Base-by-base conservation (phyloP, 2,888 invertebrate genomes). In the Sinohyriopsis cumingii region DNA sequence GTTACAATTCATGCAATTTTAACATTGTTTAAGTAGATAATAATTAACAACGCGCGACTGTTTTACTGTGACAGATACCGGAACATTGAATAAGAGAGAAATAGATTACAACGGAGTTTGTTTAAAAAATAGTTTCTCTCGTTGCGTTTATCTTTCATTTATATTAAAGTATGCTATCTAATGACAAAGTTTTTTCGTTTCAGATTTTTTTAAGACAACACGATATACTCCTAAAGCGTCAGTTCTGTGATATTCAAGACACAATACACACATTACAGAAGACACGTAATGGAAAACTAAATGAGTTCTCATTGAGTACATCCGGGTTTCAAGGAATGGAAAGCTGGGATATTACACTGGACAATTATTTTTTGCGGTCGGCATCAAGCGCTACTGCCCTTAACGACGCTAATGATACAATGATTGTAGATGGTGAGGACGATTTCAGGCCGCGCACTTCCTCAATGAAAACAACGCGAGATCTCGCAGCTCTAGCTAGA, bases 391-490 rank as follows among this genome's bases (percentile, higher is more conserved):
- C 80, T 28, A 82, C 82, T 18, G 65, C 82, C 25, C 72, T 84
- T 22, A 68, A 71, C 20, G 77, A 76, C 55, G 73, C 71, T 20
- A 65, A 77, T 5, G 73, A 75, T 56, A 73, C 74, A 15, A 74
- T 75, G 24, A 71, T 70, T 18, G 75, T 73, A 45, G 77, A 78
- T 53, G 77, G 76, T 4, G 76, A 77, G 3, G 62, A 66, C 19
- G 66, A 67, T 53, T 83, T 79, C 64, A 73, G 86, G 19, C 84
- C 82, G 9, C 73, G 86, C 15, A 85, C 86, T 33, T 81, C 81
- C 19, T 85, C 86, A 53, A 84, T 85, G 82, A 80, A 81, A 78
- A 86, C 85, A 5, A 84, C 84, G 53, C 75, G 85, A 72, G 86
- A 86, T 77, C 72, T 85, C 57, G 83, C 85, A 15, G 84, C 86